Percentiles rank a stretch among this genome's conserved stretches.
phyloP scores from a whole-genome alignment of 2,888 invertebrate genomes.

The Hylaea fasciaria region DNA sequence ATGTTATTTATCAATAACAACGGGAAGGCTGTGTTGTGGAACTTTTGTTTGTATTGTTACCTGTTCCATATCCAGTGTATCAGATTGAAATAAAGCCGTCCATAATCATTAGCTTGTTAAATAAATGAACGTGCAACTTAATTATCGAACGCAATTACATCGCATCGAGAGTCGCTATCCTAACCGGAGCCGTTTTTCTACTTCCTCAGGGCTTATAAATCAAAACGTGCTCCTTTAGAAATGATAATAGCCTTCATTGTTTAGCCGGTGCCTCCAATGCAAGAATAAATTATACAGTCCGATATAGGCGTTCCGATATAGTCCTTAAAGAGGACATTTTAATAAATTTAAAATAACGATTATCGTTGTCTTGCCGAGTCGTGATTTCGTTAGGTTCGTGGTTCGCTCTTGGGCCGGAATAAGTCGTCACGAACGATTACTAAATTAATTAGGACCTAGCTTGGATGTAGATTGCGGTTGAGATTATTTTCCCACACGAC shows the following conservation, averaged over 20 bases:
- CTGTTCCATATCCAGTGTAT: background rate
- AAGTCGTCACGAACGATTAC: slow-evolving; percentile 85
- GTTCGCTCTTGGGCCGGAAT: slow-evolving; percentile 79
- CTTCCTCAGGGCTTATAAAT: slow-evolving; percentile 53
- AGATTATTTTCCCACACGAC: slow-evolving; percentile 85
- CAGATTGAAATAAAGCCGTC: background rate
- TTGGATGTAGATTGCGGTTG: slow-evolving; percentile 79
- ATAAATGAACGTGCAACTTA: background rate
- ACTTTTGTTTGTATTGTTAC: background rate
- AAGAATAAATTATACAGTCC: slow-evolving; percentile 83
- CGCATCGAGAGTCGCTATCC: slow-evolving; percentile 8
- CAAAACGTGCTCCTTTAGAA: slow-evolving; percentile 65
- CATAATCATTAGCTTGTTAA: background rate
- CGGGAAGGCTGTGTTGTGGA: slow-evolving; percentile 21
- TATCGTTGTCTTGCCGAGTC: slow-evolving; percentile 82
- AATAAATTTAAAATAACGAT: slow-evolving; percentile 85
- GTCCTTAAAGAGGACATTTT: slow-evolving; percentile 84
- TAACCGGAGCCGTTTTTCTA: slow-evolving; percentile 38
- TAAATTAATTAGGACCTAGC: slow-evolving; percentile 84
- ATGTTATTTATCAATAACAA: slow-evolving; percentile 31
- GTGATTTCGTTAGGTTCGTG: slow-evolving; percentile 84
- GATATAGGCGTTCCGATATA: slow-evolving; percentile 82
- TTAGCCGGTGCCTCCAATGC: slow-evolving; percentile 71
- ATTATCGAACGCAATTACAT: slow-evolving; percentile 2
- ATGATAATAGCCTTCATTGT: slow-evolving; percentile 78